A percentile compares a stretch with the other conserved stretches of the same genome.
Conservation (phyloP, 2,888 invertebrate species). For the Andrena praecox region DNA sequence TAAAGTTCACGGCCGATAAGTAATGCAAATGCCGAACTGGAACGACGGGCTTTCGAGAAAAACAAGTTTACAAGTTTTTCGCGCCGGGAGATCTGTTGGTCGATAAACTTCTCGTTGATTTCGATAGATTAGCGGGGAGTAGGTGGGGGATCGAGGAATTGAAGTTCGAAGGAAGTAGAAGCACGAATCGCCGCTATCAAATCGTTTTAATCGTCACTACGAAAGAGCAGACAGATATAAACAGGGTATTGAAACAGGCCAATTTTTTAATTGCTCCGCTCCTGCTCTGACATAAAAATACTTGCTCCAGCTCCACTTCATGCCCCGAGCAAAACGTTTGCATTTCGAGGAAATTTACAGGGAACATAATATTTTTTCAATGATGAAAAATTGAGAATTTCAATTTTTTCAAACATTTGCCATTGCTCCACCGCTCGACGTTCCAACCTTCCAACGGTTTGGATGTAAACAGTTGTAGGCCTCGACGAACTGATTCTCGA, state of each 20-base stretch:
- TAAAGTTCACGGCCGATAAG: constrained; percentile 44
- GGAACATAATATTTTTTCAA: too few relatives aligned
- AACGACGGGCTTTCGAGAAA: background rate
- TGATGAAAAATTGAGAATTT: too few relatives aligned
- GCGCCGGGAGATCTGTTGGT: background rate
- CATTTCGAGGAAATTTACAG: too few relatives aligned
- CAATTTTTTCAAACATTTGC: too few relatives aligned
- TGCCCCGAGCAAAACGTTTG: too few relatives aligned
- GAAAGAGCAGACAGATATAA: too few relatives aligned
- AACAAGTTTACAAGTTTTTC: background rate
- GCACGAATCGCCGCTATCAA: background rate
- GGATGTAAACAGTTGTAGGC: background rate
- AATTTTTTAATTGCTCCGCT: too few relatives aligned
- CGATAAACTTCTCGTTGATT: constrained; percentile 1
- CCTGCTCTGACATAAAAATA: too few relatives aligned
- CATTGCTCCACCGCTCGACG: too few relatives aligned
- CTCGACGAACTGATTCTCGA: background rate
- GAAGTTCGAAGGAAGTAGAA: background rate
- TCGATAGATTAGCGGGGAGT: background rate
- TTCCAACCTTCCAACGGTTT: background rate
- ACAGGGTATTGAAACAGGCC: too few relatives aligned
- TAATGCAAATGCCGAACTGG: constrained; percentile 42
- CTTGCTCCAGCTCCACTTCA: too few relatives aligned
- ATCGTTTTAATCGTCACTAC: background rate
- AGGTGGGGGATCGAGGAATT: too few relatives aligned